Evolutionary conservation across 2,113 vertebrate genomes (phyloP).

Genomic region (Tichodroma muraria): DNA sequence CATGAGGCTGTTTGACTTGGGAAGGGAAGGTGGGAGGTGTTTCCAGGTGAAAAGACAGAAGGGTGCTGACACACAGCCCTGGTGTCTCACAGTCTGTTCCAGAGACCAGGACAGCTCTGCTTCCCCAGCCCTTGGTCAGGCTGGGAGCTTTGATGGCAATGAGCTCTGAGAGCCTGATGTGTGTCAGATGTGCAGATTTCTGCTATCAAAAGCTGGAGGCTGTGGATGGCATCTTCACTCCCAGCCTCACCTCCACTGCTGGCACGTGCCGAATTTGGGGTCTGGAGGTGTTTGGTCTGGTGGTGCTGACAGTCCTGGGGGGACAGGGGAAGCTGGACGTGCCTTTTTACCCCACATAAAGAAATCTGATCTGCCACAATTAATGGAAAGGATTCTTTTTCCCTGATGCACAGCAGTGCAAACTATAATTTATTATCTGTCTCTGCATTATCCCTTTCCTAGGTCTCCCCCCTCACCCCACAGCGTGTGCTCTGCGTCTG

Average conservation of each 20-base stretch:
- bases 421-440: neutral
- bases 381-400: neutral
- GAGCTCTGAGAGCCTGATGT: neutral
- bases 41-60: neutral
- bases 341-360: neutral
- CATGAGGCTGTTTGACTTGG: neutral
- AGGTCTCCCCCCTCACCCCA: neutral
- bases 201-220: neutral
- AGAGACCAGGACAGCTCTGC: neutral
- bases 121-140: neutral
- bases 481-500: accelerated
- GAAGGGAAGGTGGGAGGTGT: neutral
- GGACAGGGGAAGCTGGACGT: accelerated
- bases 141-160: neutral
- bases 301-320: no score
- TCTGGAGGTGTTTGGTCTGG: no score
- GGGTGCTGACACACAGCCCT: neutral
- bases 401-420: neutral
- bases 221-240: neutral
- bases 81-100: neutral
- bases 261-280: no score
- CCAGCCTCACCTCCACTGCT: neutral
- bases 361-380: neutral
- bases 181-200: neutral
- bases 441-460: neutral